phyloP scores from a whole-genome alignment of 2,113 vertebrate species.

The Prionailurus bengalensis region DNA sequence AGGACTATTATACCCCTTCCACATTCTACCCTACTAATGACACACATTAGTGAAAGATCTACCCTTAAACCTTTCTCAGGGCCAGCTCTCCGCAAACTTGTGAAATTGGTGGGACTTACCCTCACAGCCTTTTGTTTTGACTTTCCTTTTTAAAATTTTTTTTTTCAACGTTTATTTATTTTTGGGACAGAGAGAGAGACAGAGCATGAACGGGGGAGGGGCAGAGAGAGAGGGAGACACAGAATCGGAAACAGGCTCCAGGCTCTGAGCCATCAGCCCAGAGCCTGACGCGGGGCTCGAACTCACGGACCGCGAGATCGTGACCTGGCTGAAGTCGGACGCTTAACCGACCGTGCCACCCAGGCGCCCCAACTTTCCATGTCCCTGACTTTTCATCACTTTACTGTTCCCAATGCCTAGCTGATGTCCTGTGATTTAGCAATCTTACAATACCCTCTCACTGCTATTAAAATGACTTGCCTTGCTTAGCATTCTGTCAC shows the following conservation, averaged over 20 bases:
- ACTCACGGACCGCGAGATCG: no score
- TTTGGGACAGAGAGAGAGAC: no score
- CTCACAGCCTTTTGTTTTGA: not conserved
- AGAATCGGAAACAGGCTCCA: no score
- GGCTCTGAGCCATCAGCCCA: no score
- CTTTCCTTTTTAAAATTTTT: not conserved
- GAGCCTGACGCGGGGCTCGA: no score
- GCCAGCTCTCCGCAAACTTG: not conserved
- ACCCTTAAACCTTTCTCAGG: not conserved
- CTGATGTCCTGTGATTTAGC: not conserved
- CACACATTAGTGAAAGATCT: not conserved
- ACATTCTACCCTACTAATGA: not conserved
- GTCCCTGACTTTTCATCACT: not conserved
- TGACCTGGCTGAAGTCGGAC: no score
- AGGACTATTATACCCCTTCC: not conserved
- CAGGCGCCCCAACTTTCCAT: not conserved
- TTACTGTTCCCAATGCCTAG: not conserved
- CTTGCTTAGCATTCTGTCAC: constrained; percentile 27
- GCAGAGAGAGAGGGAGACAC: no score
- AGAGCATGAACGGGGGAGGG: no score
- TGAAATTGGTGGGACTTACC: not conserved
- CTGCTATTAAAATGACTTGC: not conserved
- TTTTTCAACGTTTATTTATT: no score
- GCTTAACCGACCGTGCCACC: no score
- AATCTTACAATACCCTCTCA: not conserved